Evolutionary conservation across 35 echinoderm and acorn worm genomes (phyloP).

Genomic region (Apostichopus japonicus): DNA sequence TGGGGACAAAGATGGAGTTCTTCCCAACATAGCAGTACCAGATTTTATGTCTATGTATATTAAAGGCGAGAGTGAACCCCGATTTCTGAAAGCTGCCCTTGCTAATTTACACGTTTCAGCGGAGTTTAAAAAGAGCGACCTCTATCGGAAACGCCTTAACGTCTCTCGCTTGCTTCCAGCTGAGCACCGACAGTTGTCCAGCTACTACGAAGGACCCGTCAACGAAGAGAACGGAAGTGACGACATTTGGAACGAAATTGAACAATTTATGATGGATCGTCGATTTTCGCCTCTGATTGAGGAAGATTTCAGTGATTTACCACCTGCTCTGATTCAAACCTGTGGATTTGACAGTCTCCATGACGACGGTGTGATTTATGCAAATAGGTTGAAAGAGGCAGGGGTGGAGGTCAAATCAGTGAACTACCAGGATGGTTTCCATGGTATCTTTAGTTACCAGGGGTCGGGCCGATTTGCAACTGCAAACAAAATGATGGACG

Average conservation of each 20-base stretch:
- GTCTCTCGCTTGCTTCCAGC: constrained; percentile 43
- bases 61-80: constrained; percentile 20
- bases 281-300: constrained; percentile 65
- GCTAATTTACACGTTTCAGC: constrained; percentile 56
- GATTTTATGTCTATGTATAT: constrained; percentile 65
- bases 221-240: constrained; percentile 48
- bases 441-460: constrained; percentile 42
- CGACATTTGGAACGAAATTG: constrained; percentile 55
- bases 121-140: constrained; percentile 53
- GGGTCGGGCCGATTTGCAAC: constrained; percentile 50
- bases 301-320: constrained; percentile 75
- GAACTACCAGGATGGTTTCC: constrained; percentile 63
- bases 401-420: constrained; percentile 56
- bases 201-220: constrained; percentile 38
- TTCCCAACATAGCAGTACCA: constrained; percentile 42
- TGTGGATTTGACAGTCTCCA: constrained; percentile 70
- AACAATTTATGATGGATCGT: constrained; percentile 58
- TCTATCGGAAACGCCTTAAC: constrained; percentile 30
- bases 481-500: constrained; percentile 74
- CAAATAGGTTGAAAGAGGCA: constrained; percentile 57
- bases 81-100: constrained; percentile 33
- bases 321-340: constrained; percentile 72
- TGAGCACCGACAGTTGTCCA: constrained; percentile 3
- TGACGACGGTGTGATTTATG: constrained; percentile 86
- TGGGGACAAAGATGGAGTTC: constrained; percentile 22